These are phyloP conservation scores for Staurois parvus DNA, from an alignment of 2,797 vertebrate genomes.

Conservation along the genomic window DNA sequence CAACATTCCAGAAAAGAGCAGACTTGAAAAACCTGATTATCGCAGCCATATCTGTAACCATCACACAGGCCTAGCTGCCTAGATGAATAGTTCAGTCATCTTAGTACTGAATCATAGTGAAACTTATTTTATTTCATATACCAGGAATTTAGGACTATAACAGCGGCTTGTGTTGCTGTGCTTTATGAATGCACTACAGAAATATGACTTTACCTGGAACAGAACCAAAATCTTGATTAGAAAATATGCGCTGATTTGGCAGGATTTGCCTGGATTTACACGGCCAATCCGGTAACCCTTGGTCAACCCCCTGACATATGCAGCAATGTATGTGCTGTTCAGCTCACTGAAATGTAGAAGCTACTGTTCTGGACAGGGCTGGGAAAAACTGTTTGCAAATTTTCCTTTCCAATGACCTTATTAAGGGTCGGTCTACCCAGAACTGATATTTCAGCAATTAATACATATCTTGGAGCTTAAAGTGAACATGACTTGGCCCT, in stretches of 20 bases:
- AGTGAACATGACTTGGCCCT: too few species aligned
- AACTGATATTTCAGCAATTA: too few species aligned
- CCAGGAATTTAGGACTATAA: background rate
- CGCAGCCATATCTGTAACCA: too few species aligned
- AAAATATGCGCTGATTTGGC: conserved; percentile 6
- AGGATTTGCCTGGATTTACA: conserved; percentile 1
- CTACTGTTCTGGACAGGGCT: background rate
- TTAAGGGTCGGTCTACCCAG: background rate
- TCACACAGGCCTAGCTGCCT: too few species aligned
- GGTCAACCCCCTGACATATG: background rate
- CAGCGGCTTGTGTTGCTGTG: background rate
- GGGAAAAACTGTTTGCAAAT: background rate
- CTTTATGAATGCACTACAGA: background rate
- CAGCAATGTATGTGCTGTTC: background rate
- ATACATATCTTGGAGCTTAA: too few species aligned
- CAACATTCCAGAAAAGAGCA: too few species aligned
- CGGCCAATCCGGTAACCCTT: conserved; percentile 5
- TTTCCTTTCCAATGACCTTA: background rate
- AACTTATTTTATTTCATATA: background rate
- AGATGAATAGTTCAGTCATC: too few species aligned
- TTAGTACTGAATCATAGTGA: too few species aligned
- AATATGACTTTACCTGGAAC: conserved; percentile 1
- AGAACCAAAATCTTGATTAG: background rate
- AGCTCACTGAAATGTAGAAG: background rate
- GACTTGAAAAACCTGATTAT: too few species aligned